A percentile compares a stretch with the other conserved stretches of the same genome.
Evolutionary conservation across 2,888 invertebrate genomes (phyloP).

Genomic region (Chaetogeoica ovagalla): DNA sequence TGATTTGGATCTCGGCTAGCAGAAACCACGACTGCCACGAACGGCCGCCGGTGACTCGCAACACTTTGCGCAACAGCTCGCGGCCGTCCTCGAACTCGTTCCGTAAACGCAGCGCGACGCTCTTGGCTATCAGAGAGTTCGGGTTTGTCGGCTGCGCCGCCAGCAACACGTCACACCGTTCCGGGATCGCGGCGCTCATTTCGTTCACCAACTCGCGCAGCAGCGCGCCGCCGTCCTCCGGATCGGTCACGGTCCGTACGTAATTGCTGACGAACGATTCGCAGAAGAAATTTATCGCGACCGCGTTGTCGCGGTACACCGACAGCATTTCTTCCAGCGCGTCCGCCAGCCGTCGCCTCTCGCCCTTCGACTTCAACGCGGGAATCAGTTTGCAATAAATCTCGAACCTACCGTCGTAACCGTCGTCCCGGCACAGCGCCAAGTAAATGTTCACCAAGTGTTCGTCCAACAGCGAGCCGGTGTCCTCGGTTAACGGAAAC

Average conservation of each 20-base stretch:
- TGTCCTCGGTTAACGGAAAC: constrained; percentile 42
- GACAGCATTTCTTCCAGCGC: constrained; percentile 43
- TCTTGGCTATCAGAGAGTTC: constrained; percentile 48
- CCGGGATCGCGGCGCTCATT: constrained; percentile 30
- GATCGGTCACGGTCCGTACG: constrained; percentile 29
- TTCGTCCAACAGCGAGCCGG: constrained; percentile 15
- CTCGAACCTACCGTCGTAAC: constrained; percentile 42
- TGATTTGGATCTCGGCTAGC: constrained; percentile 39
- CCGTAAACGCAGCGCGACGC: constrained; percentile 32
- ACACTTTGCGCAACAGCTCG: constrained; percentile 34
- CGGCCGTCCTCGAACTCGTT: constrained; percentile 41
- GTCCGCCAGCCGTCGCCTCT: constrained; percentile 29
- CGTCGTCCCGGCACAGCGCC: constrained; percentile 37
- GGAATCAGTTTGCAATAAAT: constrained; percentile 49
- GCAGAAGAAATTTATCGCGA: constrained; percentile 37
- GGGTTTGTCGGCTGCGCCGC: constrained; percentile 42
- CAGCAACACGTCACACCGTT: constrained; percentile 30
- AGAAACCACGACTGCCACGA: constrained; percentile 49
- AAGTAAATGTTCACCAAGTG: constrained; percentile 36
- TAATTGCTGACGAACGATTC: constrained; percentile 46
- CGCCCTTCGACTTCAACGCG: constrained; percentile 38
- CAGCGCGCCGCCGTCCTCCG: neutral
- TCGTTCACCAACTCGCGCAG: constrained; percentile 22
- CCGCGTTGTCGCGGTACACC: constrained; percentile 26
- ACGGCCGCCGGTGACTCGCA: constrained; percentile 27